Evolutionary conservation across 2,113 vertebrate genomes (phyloP).

Genomic region (Chaenogobius annularis): DNA sequence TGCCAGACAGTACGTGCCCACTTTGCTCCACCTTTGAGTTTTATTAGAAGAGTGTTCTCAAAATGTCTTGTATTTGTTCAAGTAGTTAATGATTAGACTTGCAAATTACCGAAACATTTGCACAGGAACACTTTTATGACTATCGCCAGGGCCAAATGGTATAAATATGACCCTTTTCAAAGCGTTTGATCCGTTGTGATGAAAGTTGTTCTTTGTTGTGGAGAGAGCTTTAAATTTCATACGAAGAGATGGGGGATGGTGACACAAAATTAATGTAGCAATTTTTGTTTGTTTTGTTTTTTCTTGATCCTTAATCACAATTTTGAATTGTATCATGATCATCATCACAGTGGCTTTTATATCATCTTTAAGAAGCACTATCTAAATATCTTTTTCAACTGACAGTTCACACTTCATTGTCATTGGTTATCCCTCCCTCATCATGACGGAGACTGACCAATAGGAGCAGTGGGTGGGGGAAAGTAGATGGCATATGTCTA

Average conservation of each 20-base stretch:
- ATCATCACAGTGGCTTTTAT: no score
- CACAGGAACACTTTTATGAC: conserved; percentile 5
- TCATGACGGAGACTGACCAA: background rate
- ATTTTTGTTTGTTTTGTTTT: no score
- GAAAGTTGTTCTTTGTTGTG: background rate
- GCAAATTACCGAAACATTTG: conserved; percentile 16
- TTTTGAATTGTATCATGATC: no score
- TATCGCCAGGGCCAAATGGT: background rate
- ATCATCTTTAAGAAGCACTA: background rate
- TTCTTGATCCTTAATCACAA: no score
- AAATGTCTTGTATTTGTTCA: conserved; percentile 15
- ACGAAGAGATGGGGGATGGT: background rate
- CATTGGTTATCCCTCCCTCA: background rate
- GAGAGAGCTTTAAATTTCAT: background rate
- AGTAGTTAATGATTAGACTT: conserved; percentile 51
- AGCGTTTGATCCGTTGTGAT: background rate
- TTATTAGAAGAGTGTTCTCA: no score
- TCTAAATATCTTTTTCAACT: background rate
- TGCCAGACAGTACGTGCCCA: background rate
- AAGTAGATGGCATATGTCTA: background rate
- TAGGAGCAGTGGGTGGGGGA: no score
- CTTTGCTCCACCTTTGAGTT: conserved; percentile 18
- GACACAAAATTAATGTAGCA: background rate
- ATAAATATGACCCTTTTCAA: background rate
- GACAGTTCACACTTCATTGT: background rate